Conservation (phyloP, 2,888 invertebrate genomes). For the Aradus depressus region DNA sequence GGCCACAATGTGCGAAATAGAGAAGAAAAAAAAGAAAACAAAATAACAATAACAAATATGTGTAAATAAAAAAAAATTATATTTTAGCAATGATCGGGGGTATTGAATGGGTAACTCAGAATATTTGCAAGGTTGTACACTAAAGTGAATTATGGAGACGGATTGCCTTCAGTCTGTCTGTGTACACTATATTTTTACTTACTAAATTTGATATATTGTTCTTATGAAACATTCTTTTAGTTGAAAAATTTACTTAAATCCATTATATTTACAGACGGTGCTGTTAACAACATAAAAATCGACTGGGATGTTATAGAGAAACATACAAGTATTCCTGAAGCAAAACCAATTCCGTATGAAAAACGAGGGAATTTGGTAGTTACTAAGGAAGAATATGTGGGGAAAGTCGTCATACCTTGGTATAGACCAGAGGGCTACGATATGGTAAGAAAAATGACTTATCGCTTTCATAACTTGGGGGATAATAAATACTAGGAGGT, state of each 20-base stretch:
- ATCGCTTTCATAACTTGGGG: too few species aligned
- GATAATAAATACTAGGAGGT: too few species aligned
- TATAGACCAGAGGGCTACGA: conserved; percentile 44
- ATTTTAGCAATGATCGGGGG: too few species aligned
- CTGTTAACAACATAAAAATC: conserved; percentile 39
- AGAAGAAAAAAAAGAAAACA: too few species aligned
- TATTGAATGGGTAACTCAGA: too few species aligned
- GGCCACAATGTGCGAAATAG: too few species aligned
- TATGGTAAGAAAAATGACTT: conserved; percentile 11
- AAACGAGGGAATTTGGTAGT: conserved; percentile 44
- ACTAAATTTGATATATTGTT: too few species aligned
- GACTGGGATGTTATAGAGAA: conserved; percentile 46
- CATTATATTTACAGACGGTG: conserved; percentile 30
- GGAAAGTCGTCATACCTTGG: conserved; percentile 75
- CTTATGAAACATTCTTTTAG: background rate
- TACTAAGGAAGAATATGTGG: conserved; percentile 49
- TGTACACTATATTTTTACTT: background rate
- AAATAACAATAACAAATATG: too few species aligned
- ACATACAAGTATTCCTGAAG: conserved; percentile 22
- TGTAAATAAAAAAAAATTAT: too few species aligned
- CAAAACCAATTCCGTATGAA: conserved; percentile 38
- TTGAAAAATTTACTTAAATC: conserved; percentile 39
- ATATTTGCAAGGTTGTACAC: too few species aligned
- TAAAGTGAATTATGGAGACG: background rate
- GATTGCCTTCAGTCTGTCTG: background rate